Base-by-base conservation (phyloP, 2,797 vertebrate species). In the Gouania willdenowi region DNA sequence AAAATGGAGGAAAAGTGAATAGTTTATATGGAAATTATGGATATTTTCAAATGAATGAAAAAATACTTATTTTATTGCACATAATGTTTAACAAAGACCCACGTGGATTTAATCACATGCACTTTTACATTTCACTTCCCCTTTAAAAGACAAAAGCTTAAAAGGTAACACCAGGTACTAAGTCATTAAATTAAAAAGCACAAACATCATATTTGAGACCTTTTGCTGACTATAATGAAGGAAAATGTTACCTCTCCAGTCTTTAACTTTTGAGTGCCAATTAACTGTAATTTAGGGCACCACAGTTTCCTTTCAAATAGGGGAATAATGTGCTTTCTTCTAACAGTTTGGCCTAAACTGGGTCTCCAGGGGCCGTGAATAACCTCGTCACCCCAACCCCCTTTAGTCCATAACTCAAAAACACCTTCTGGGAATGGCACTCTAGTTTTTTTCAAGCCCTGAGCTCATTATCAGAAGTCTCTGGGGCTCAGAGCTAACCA, bases 391-490 rank as follows among this genome's bases (percentile, higher is more conserved):
- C n/a, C n/a, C n/a, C n/a, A n/a, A n/a, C 66, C 77, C 81, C 82
- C 82, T 81, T 77, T 33, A 32, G 81, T 88, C 91, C 88, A 90
- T 92, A 93, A 93, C 93, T 91, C 90, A 86, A 89, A 89, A 88
- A 86, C 87, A 88, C 86, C 92, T 89, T 88, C 76, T 80, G 92
- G 91, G 94, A 94, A 84, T 75, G 69, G 36, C 86, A 86, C 83
- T 83, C 78, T 83, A 88, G 89, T 90, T 86, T 76, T 76, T 72
- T 77, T 67, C 78, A 85, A 85, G 81, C 88, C 86, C 38, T 30
- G 50, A 92, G 92, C 92, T 96, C 93, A 92, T 95, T 95, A 94
- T 83, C 87, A 77, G 86, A 72, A 85, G 84, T 93, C 90, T 62
- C 79, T 65, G 41, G 77, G 87, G 90, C 35, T 43, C 78, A 79